phyloP scores from a whole-genome alignment of 2,113 vertebrate species.

The Serinus canaria region DNA sequence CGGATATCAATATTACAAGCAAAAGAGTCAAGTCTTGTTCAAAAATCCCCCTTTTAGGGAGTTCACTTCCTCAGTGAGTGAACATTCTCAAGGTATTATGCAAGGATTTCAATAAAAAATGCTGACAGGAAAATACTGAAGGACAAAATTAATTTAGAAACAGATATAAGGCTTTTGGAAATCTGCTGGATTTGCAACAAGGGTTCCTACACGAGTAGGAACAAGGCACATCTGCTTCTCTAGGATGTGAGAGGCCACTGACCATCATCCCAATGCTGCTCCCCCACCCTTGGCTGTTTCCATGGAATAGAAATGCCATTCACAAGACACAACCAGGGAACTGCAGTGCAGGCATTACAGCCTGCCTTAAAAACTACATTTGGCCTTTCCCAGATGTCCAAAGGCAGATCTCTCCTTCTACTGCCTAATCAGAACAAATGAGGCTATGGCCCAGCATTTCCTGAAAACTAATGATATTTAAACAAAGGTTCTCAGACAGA shows the following conservation, averaged over 20 bases:
- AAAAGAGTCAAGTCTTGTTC: background rate
- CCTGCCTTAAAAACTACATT: background rate
- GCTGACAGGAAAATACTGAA: background rate
- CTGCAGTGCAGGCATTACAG: background rate
- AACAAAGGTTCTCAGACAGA: background rate
- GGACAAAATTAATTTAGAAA: background rate
- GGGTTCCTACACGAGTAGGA: accelerated
- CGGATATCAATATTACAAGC: background rate
- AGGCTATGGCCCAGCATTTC: background rate
- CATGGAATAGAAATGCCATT: background rate
- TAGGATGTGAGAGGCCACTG: background rate
- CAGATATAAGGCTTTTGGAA: background rate
- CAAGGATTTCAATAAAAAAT: background rate
- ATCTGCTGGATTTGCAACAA: background rate
- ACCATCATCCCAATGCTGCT: background rate
- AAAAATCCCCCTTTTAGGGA: background rate
- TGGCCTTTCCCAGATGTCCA: background rate
- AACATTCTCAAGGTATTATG: background rate
- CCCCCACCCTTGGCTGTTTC: background rate
- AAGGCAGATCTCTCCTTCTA: background rate
- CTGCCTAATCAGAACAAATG: background rate
- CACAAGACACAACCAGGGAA: background rate
- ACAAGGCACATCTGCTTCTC: background rate
- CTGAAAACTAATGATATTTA: background rate
- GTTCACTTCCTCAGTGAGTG: background rate